A percentile compares a stretch with the other conserved stretches of the same genome.
These are phyloP conservation scores for Malacoctenus gilli DNA, from an alignment of 2,797 vertebrate species.

Conservation along the genomic window DNA sequence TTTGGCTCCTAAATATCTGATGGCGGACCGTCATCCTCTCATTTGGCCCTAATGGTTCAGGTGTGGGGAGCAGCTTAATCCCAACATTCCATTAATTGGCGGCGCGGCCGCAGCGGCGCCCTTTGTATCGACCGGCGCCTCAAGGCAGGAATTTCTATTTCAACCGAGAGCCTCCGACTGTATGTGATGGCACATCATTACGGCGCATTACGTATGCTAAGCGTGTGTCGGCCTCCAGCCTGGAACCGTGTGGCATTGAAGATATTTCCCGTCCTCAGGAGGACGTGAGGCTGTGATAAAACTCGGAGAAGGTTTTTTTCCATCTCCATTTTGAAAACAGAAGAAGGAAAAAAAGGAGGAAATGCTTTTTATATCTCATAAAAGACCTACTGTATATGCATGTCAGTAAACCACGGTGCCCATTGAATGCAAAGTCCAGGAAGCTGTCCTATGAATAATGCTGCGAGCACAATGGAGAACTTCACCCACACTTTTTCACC, in stretches of 20 bases:
- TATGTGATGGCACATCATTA: background rate
- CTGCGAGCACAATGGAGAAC: too few relatives aligned
- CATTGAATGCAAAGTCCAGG: too few relatives aligned
- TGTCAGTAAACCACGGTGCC: too few relatives aligned
- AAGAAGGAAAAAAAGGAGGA: too few relatives aligned
- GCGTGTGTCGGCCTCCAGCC: background rate
- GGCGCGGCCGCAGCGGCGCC: too few relatives aligned
- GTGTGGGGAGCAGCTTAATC: background rate
- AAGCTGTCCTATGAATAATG: too few relatives aligned
- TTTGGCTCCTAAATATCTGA: too few relatives aligned
- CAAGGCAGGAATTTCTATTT: background rate
- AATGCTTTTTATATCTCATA: too few relatives aligned
- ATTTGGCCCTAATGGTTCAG: background rate
- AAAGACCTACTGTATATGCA: too few relatives aligned
- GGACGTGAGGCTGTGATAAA: background rate
- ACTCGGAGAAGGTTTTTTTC: background rate
- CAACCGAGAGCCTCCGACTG: background rate
- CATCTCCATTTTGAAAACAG: too few relatives aligned
- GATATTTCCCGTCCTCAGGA: background rate
- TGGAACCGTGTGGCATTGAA: conserved; percentile 1
- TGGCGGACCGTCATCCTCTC: too few relatives aligned
- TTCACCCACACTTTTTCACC: too few relatives aligned
- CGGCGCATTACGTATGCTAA: conserved; percentile 10
- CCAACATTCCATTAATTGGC: background rate
- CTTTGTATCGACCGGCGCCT: background rate